Evolutionary conservation across 1,140 invertebrate genomes (phyloP).

Genomic region (Drosophila mauritiana): DNA sequence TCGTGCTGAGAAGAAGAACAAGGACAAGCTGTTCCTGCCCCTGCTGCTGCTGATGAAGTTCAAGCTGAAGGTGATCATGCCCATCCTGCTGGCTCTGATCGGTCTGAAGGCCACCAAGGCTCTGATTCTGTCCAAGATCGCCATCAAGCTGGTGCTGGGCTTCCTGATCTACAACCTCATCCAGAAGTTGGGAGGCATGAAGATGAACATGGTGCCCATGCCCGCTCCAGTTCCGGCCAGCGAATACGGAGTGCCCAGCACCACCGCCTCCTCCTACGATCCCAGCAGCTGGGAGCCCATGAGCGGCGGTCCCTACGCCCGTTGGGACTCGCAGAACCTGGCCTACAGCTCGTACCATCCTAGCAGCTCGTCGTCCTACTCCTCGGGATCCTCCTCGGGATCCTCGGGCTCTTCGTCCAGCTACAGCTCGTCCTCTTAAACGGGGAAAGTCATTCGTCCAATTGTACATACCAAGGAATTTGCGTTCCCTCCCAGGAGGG

Average conservation of each 20-base stretch:
- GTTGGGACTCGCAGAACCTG: conserved; percentile 90
- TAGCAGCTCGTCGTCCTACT: conserved; percentile 86
- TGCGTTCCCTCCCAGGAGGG: conserved; percentile 25
- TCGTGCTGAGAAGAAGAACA: conserved; percentile 86
- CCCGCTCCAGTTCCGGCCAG: conserved; percentile 85
- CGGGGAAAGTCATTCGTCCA: conserved; percentile 17
- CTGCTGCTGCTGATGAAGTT: conserved; percentile 91
- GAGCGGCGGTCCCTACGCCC: conserved; percentile 89
- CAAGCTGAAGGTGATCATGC: conserved; percentile 93
- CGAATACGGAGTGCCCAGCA: conserved; percentile 88
- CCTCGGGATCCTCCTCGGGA: conserved; percentile 85
- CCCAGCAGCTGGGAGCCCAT: conserved; percentile 88
- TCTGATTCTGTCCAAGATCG: conserved; percentile 92
- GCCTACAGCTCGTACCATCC: conserved; percentile 92
- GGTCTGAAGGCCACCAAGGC: conserved; percentile 93
- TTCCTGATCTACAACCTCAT: conserved; percentile 91
- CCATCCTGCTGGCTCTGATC: conserved; percentile 91
- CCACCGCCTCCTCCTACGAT: conserved; percentile 88
- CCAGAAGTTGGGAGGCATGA: conserved; percentile 89
- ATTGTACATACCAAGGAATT: conserved; percentile 72
- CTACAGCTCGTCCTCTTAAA: conserved; percentile 77
- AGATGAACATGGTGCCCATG: conserved; percentile 89
- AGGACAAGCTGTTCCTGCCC: conserved; percentile 92
- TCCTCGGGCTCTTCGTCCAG: conserved; percentile 63
- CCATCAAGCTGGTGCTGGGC: conserved; percentile 91